Percentiles rank a stretch among this genome's conserved stretches.
phyloP scores from a whole-genome alignment of 2,113 vertebrate species.

The Gobius niger region DNA sequence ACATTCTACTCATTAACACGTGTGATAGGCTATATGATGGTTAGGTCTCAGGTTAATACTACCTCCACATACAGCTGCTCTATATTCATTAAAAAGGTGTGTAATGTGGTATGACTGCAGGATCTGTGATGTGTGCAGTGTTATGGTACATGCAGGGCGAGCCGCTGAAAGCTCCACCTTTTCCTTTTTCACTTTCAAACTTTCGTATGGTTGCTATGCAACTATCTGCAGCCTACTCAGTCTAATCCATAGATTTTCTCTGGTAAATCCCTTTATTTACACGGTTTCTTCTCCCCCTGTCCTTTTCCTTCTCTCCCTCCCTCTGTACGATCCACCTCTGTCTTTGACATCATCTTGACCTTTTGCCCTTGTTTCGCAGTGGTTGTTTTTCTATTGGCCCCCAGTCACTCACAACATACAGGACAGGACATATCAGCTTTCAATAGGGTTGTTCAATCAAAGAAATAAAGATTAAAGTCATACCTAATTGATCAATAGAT shows the following conservation, averaged over 20 bases:
- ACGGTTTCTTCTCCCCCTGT: neutral
- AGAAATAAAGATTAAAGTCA: too few relatives aligned
- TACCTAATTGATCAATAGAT: too few relatives aligned
- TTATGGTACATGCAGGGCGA: constrained; percentile 2
- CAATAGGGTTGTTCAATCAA: neutral
- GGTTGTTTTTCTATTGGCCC: neutral
- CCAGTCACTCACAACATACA: too few relatives aligned
- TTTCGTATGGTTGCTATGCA: constrained; percentile 48
- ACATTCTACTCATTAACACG: neutral
- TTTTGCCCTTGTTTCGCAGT: neutral
- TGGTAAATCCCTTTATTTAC: neutral
- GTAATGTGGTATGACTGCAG: neutral
- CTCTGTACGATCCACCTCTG: neutral
- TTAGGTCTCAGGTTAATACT: too few relatives aligned
- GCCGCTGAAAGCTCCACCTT: constrained; percentile 5
- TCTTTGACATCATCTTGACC: neutral
- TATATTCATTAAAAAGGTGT: neutral
- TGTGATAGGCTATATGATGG: too few relatives aligned
- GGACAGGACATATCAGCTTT: neutral
- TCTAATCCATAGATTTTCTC: constrained; percentile 20
- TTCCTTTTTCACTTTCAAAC: constrained; percentile 30
- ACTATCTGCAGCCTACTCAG: constrained; percentile 24
- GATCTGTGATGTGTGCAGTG: neutral
- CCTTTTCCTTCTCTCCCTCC: neutral
- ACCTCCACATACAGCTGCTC: too few relatives aligned